Percentiles rank a stretch among this genome's conserved stretches.
These are phyloP conservation scores for Calycopis cecrops DNA, from an alignment of 1,140 invertebrate genomes.

Conservation along the genomic window DNA sequence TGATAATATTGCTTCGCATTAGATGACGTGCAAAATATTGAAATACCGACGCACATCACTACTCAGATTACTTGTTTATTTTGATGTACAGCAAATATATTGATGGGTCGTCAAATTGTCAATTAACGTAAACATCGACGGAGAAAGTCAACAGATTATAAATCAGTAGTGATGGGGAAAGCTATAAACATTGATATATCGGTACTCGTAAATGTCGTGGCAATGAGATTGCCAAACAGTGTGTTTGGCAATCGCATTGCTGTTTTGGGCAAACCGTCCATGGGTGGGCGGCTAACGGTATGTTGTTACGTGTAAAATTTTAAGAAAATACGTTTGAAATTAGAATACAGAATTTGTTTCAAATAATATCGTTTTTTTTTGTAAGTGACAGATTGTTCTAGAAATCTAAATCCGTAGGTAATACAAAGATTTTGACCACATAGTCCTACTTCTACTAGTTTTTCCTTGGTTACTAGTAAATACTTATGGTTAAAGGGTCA, in stretches of 20 bases:
- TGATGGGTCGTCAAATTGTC: constrained; percentile 9
- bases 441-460: too few relatives aligned
- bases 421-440: too few relatives aligned
- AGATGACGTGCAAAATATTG: background rate
- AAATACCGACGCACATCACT: background rate
- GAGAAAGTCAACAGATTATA: constrained; percentile 10
- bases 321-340: too few relatives aligned
- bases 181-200: background rate
- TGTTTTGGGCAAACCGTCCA: background rate
- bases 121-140: constrained; percentile 9
- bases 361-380: too few relatives aligned
- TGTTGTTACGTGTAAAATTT: too few relatives aligned
- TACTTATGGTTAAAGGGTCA: too few relatives aligned
- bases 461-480: too few relatives aligned
- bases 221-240: too few relatives aligned
- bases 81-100: background rate
- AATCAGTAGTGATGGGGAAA: constrained; percentile 9
- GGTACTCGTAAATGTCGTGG: background rate
- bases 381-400: too few relatives aligned
- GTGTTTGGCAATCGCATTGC: background rate
- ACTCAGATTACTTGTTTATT: constrained; percentile 2
- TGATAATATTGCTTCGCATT: too few relatives aligned
- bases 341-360: too few relatives aligned
- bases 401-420: too few relatives aligned
- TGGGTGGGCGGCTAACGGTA: background rate